Evolutionary conservation across 2,113 vertebrate species (phyloP).

Genomic region (Psittacula cyanocephala): DNA sequence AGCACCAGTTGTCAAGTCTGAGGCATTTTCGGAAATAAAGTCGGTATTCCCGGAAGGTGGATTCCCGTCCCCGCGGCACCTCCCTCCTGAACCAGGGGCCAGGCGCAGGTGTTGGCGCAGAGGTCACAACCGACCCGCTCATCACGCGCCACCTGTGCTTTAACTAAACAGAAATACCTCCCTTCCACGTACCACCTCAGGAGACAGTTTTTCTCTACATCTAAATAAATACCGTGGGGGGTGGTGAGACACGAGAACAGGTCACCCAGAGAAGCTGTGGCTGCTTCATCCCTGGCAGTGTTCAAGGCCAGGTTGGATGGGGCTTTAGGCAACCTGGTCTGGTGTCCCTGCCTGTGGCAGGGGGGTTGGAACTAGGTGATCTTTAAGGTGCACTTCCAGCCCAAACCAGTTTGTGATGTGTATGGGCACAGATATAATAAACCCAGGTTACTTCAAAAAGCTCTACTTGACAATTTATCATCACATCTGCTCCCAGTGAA

Average conservation of each 20-base stretch:
- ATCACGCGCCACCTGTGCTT: neutral
- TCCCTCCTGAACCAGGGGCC: neutral
- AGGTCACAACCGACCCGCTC: neutral
- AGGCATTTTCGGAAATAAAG: fast-evolving
- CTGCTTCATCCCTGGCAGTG: neutral
- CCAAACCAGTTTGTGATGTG: neutral
- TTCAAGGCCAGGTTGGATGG: neutral
- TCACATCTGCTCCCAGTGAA: neutral
- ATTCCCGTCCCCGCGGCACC: neutral
- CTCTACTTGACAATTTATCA: neutral
- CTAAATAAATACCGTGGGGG: neutral
- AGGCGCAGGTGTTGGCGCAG: neutral
- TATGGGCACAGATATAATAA: neutral
- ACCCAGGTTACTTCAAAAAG: neutral
- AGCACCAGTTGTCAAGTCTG: neutral
- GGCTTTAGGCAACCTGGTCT: neutral
- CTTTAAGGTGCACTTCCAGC: neutral
- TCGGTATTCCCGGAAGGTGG: fast-evolving
- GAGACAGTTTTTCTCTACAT: neutral
- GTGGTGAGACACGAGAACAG: neutral
- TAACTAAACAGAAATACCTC: neutral
- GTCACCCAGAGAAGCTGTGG: neutral
- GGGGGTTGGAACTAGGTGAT: neutral
- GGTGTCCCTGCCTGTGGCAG: neutral
- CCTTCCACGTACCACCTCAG: neutral